These are phyloP conservation scores for Cheilosia impressa DNA, from an alignment of 2,888 invertebrate species.

Conservation along the genomic window DNA sequence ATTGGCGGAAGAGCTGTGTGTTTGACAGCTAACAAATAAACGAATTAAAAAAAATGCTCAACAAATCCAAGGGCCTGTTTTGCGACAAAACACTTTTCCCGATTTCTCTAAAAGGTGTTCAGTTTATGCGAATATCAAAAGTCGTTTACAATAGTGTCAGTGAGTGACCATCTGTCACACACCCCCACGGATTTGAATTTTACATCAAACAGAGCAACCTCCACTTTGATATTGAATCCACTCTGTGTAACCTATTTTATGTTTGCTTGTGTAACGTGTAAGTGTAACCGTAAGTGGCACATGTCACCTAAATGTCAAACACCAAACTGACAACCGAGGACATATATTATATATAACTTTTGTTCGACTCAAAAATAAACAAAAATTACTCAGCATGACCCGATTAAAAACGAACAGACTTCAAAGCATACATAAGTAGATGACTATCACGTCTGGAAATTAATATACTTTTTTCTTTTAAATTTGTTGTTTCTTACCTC, in stretches of 20 bases:
- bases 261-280: neutral
- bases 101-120: too few species aligned
- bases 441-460: neutral
- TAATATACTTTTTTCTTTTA: neutral
- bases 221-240: neutral
- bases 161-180: too few species aligned
- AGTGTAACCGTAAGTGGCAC: conserved; percentile 19
- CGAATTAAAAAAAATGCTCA: too few species aligned
- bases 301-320: conserved; percentile 40
- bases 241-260: neutral
- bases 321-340: conserved; percentile 12
- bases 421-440: neutral
- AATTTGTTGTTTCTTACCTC: neutral
- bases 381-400: conserved; percentile 27
- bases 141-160: too few species aligned
- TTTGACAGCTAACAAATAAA: too few species aligned
- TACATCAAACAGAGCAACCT: neutral
- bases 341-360: conserved; percentile 15
- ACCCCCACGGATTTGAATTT: too few species aligned
- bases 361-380: conserved; percentile 1
- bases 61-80: too few species aligned
- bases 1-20: too few species aligned
- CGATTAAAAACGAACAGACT: conserved; percentile 5
- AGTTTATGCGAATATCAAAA: too few species aligned
- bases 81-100: too few species aligned